Evolutionary conservation across 2,888 invertebrate species (phyloP), one percentile per base, ranked within the genome.

Genomic region (Amphipoea lucens): DNA sequence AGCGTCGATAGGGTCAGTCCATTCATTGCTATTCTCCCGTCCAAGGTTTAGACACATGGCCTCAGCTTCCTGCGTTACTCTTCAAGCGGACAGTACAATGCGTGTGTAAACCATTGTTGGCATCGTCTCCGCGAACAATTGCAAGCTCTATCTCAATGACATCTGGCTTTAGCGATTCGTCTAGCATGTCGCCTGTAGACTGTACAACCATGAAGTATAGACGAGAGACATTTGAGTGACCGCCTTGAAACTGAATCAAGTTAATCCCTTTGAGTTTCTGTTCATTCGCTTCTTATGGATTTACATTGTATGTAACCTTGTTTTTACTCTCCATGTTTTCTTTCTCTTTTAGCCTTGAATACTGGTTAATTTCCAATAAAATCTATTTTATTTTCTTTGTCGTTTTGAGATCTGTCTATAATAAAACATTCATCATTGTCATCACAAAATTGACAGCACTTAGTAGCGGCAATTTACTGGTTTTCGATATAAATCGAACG

Each of bases 1-100:
- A 89, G 78, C 80, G 67, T 76, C 72, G 81, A 87, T 90, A 83
- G 81, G 86, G 81, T 84, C 78, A 68, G 82, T 74, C 79, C 74
- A 88, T 87, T 89, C 89, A 81, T 87, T 91, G 90, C 91, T 92
- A 93, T 93, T 94, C 94, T 93, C 87, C 93, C 92, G 94, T 93
- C 95, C 96, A 96, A 96, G 96, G 96, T 92, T 94, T 92, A 92
- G 94, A 94, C 91, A 87, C 93, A 93, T 92, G 95, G 93, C 93
- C 95, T 92, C 91, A 90, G 94, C 93, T 96, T 95, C 96, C 95
- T 94, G 92, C 88, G 92, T 92, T 92, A 95, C 94, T 94, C 94
- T 95, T 94, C 91, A 92, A 90, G 87, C 88, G 91, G 96, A 96
- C 96, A 96, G 94, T 93, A 96, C 96, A 96, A 96, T 96, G 94